Base-by-base conservation (phyloP, 2,888 invertebrate species). In the Mycalesis mineus region DNA sequence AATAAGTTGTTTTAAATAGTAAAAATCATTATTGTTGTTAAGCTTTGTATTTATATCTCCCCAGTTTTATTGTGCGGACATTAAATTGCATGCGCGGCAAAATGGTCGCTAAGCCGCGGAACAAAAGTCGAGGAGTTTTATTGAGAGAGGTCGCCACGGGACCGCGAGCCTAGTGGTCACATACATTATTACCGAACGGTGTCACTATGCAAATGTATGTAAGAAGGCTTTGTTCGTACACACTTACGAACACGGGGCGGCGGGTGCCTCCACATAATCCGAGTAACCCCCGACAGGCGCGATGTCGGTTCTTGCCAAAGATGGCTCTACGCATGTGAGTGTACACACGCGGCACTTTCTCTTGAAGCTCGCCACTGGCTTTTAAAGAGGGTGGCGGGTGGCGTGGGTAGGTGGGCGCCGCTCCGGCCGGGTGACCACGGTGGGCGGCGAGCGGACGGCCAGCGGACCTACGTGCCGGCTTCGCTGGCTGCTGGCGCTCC, bases 341-440 rank as follows among this genome's bases (percentile, higher is more conserved):
- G 82, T 86, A 84, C 84, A 86, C 82, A 88, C 86, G 87, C 83
- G 88, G 90, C 90, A 89, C 88, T 91, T 91, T 90, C 91, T 91
- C 91, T 91, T 88, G 88, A 87, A 91, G 90, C 91, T 90, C 89
- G 89, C 89, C 90, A 88, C 86, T 89, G 91, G 90, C 90, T 90
- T 91, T 89, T 88, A 88, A 89, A 88, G 87, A 83, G 88, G 88
- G 86, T 80, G 87, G 82, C 70, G 74, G 79, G 79, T 63, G 73
- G 74, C 75, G 73, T 62, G 72, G 71, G 70, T 69, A 73, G 70
- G 67, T 78, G 80, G 81, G 77, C 75, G 73, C 73, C 74, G 86
- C 84, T 85, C 82, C 84, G 80, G 82, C 70, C 81, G 87, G 91
- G 92, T 91, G 91, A 91, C 91, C 91, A 90, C 88, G 91, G 91